Base-by-base conservation (phyloP, 2,888 invertebrate species). In the Monochamus alternatus region DNA sequence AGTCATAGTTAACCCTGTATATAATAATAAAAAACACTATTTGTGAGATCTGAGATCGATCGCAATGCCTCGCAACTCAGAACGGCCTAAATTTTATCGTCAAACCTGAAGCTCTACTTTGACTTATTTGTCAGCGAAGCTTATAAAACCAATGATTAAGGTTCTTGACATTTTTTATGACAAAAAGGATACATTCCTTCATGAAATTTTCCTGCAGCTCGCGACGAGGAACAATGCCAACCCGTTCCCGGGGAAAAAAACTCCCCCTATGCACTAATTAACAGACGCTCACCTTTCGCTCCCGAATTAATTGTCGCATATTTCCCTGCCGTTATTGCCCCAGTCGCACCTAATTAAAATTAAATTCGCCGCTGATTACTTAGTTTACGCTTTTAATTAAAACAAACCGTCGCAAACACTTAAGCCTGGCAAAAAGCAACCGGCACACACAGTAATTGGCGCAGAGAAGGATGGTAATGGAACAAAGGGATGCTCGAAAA, bases 311-410 rank as follows among this genome's bases (percentile, higher is more conserved):
- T 47, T 10, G 12, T 47, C 47, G 55, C 8, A 14, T 14, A 55
- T 8, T 55, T 55, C 55, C 14, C 55, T n/a, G 55, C 55, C 14
- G 14, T 55, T 55, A 55, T 47, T 12, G 47, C 47, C 12, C 10
- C 47, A 38, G 22, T 55, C 22, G 22, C 22, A n/a, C 14, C 55
- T 55, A 55, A 55, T 55, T 55, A 55, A 55, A 55, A 55, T 55
- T 55, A 55, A 14, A 55, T 55, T 55, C 10, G n/a, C n/a, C n/a
- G n/a, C 38, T 38, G n/a, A 55, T 22, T 55, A 55, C 55, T 55
- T 22, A 55, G 55, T 55, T 55, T 55, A 55, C 14, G 55, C n/a
- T 55, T 55, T 55, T 55, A 55, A 55, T 55, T 55, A 55, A 55
- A 55, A 55, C 55, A 55, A 55, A 55, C n/a, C 55, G 55, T 7